Evolutionary conservation across 1,140 invertebrate species (phyloP).

Genomic region (Protaetia brevitarsis): DNA sequence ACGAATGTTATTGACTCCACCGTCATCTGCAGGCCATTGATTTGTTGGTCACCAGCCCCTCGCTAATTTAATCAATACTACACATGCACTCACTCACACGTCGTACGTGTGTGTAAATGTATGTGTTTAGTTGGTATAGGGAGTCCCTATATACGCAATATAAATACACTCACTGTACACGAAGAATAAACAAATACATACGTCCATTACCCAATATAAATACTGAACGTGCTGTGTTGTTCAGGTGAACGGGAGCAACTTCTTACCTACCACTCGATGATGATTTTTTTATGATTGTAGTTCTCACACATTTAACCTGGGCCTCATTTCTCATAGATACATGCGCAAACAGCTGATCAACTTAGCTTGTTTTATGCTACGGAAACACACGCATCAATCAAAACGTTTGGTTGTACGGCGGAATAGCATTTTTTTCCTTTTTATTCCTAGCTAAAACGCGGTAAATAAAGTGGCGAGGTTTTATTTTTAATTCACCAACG

Average conservation of each 20-base stretch:
- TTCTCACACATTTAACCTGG: too few species aligned
- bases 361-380: too few species aligned
- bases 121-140: too few species aligned
- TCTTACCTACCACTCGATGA: too few species aligned
- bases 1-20: conserved; percentile 20
- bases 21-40: conserved; percentile 22
- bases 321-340: too few species aligned
- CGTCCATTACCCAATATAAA: background rate
- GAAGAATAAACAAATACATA: conserved; percentile 3
- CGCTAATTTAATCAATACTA: conserved; percentile 22
- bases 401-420: too few species aligned
- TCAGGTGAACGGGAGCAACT: too few species aligned
- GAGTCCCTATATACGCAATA: background rate
- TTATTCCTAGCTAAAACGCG: background rate
- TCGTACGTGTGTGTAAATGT: too few species aligned
- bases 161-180: conserved; percentile 13
- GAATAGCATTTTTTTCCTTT: too few species aligned
- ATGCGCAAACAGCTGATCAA: too few species aligned
- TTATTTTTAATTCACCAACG: conserved; percentile 13
- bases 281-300: too few species aligned
- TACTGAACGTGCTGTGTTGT: background rate
- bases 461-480: background rate
- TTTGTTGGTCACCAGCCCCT: conserved; percentile 19
- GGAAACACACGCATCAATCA: too few species aligned
- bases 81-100: conserved; percentile 6